These are phyloP conservation scores for Prionace glauca DNA, from an alignment of 2,797 vertebrate species.

Conservation along the genomic window DNA sequence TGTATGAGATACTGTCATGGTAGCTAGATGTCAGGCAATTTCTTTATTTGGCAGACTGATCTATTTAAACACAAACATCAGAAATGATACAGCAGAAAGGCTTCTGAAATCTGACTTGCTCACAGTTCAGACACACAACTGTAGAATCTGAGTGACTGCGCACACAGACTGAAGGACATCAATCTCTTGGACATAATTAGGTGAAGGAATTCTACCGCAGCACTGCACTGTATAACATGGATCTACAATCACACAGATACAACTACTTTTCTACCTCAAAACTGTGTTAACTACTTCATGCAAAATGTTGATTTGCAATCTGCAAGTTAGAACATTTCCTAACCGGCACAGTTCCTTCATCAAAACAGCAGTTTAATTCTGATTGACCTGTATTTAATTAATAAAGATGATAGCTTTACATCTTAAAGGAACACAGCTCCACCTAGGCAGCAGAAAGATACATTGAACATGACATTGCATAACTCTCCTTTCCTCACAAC, in stretches of 20 bases:
- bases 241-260: background rate
- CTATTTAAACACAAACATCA: background rate
- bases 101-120: background rate
- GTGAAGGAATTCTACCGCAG: background rate
- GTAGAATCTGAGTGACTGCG: background rate
- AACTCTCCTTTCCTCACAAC: background rate
- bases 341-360: background rate
- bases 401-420: background rate
- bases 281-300: background rate
- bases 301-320: background rate
- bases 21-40: background rate
- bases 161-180: background rate
- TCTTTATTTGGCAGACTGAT: background rate
- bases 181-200: background rate
- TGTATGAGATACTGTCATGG: background rate
- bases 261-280: background rate
- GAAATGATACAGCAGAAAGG: background rate
- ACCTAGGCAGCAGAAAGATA: background rate
- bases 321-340: background rate
- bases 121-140: background rate
- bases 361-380: background rate
- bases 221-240: background rate
- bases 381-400: background rate
- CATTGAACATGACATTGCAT: background rate
- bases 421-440: background rate